Evolutionary conservation across 2,797 vertebrate genomes (phyloP), one percentile per base, ranked within the genome.

Genomic region (Clamator glandarius): DNA sequence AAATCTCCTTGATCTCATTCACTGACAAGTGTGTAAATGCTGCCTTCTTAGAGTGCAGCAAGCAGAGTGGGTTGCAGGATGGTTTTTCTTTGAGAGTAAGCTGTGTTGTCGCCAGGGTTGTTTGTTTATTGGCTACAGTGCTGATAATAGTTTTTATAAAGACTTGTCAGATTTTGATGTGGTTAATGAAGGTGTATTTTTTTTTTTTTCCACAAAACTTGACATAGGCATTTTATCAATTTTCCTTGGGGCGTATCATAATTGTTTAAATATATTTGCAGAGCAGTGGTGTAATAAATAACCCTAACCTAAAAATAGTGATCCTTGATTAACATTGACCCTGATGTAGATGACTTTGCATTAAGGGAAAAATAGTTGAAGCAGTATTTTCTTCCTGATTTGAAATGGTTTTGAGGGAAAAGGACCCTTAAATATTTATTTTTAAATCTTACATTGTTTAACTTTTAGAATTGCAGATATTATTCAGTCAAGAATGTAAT

Each of bases 351-450:
- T 95, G 91, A 96, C 70, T 78, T 87, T 93, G 90, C 92, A 93
- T 94, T 96, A 95, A 93, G 83, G 41, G 29, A 48, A 69, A 69
- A 88, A 85, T 16, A 66, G 15, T 79, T 95, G 39, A 91, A 96
- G 74, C 70, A 78, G 64, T 94, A 19, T 96, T 97, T 97, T 93
- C 78, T 92, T 96, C 93, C 73, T 95, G 61, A 84, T 90, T 88
- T 72, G 77, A 95, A 96, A 75, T 92, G 33, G 44, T 50, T 70
- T 57, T 89, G 76, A 96, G 92, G 86, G 86, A 70, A 91, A 78
- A 23, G 79, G 75, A 91, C 66, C 36, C 28, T 89, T 96, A 91
- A 90, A 72, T 84, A 79, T 70, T 90, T 89, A 58, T 94, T 94
- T 95, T 93, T 64, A 92, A 96, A 88, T 94, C 55, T 78, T 69